Percentiles rank a stretch among this genome's conserved stretches.
Conservation (phyloP, 2,797 vertebrate species). For the Taeniopygia guttata region DNA sequence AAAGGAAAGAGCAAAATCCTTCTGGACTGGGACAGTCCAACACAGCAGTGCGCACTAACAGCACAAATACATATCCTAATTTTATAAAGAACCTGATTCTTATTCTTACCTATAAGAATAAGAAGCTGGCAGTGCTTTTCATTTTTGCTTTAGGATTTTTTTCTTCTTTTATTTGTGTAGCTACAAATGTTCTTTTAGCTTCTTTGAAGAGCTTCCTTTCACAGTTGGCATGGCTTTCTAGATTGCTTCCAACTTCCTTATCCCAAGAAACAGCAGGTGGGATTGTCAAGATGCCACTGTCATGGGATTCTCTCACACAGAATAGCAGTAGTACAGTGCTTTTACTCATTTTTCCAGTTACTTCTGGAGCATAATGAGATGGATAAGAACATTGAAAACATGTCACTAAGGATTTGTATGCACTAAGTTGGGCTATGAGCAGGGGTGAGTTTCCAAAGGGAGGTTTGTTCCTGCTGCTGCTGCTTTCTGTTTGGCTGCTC, state of each 20-base stretch:
- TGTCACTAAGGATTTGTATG: neutral
- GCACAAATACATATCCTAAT: neutral
- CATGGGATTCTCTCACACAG: neutral
- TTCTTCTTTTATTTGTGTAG: neutral
- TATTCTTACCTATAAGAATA: neutral
- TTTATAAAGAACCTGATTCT: neutral
- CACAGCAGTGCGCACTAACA: accelerated
- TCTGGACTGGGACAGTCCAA: neutral
- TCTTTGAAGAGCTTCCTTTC: neutral
- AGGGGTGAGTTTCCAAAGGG: neutral
- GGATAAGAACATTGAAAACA: neutral
- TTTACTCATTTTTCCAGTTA: neutral
- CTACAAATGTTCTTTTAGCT: neutral
- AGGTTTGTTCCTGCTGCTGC: neutral
- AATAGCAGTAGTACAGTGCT: neutral
- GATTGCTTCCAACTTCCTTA: neutral
- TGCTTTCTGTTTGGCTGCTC: neutral
- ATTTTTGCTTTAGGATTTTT: neutral
- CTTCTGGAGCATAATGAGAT: neutral
- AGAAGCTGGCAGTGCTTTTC: neutral
- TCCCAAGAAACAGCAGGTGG: neutral
- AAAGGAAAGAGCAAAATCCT: neutral
- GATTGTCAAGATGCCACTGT: neutral
- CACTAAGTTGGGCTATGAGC: neutral
- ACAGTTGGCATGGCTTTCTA: neutral